Base-by-base conservation (phyloP, 2,888 invertebrate species). In the Limnephilus rhombicus region DNA sequence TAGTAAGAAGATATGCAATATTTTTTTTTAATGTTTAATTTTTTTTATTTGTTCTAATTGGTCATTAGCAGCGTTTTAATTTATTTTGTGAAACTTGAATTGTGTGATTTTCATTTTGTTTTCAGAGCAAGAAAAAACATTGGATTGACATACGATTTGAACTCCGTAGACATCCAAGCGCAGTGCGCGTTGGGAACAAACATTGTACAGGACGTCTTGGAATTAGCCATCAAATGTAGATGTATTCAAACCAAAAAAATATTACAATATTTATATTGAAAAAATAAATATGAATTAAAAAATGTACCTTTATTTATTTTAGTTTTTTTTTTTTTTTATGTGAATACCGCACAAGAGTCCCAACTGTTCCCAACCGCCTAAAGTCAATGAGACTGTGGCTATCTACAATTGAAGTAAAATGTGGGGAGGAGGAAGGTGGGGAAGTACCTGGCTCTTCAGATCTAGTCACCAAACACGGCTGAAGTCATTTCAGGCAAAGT, bases 181-280 rank as follows among this genome's bases (percentile, higher is more conserved):
- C 96, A 95, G 95, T 96, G 97, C 94, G 96, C 97, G 12, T 95
- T 98, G 92, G 98, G 98, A 13, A 95, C 94, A 94, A 96, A 96
- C 95, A 95, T 97, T 94, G 96, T 95, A 86, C 94, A 96, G 89
- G 96, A 97, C 94, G 97, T 98, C 1, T 94, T 94, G 93, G 94
- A 95, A 92, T 96, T 96, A 92, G 95, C 96, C 92, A 96, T 98
- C 90, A 96, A 95, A 94, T 96, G 96, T 94, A 95, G 96, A 93
- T 96, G 96, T 95, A 94, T 96, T 1, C 95, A 95, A 94, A 94
- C 96, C 92, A 94, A 94, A 41, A 93, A 94, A 45, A 31, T 91
- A 18, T 91, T 68, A 68, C 68, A 68, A 68, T n/a, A 68, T n/a
- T 24, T n/a, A 68, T 9, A 53, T 49, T 15, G 45, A 13, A 18